Evolutionary conservation across 2,888 invertebrate species (phyloP), one percentile per base, ranked within the genome.

Genomic region (Thecocarcelia acutangulata): DNA sequence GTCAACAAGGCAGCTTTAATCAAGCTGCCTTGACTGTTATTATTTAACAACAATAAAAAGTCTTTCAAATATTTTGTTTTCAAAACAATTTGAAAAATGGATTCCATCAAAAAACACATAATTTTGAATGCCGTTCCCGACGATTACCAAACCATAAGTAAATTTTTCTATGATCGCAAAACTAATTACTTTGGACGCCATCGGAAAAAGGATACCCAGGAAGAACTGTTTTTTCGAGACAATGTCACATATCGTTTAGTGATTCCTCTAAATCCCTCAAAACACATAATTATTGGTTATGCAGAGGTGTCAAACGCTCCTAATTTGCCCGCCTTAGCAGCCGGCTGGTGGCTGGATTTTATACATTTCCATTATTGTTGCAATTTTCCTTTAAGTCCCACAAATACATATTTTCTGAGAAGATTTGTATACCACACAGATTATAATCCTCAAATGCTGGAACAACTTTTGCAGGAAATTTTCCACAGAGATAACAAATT

Each of bases 241-340:
- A 87, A 87, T 70, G 83, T 86, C 52, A 85, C 87, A 0, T 84
- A 88, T 83, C 86, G 87, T 2, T 33, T 88, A 5, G 12, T 87
- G n/a, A 86, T 85, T 2, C 59, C 76, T 3, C 42, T 58, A 12
- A 73, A 21, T 17, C 21, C 48, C 1, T 15, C 24, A n/a, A 80
- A 78, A 54, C 59, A 50, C 1, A 15, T 54, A 0, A 59, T 85
- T 2, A 64, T 86, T 0, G 89, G 86, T 17, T 90, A 88, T 83
- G 90, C 87, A 0, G 88, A 89, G 52, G 83, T 90, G 12, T 84
- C 84, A 0, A 86, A 85, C 17, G 85, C 81, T 73, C 90, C 90
- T 0, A 54, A 83, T 5, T 73, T 90, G 3, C 63, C 74, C 0
- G 86, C 87, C 0, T 4, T 90, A 48, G 83, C 85, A n/a, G 75